A percentile compares a stretch with the other conserved stretches of the same genome.
Conservation (phyloP, 2,797 vertebrate genomes). For the Falco naumanni region DNA sequence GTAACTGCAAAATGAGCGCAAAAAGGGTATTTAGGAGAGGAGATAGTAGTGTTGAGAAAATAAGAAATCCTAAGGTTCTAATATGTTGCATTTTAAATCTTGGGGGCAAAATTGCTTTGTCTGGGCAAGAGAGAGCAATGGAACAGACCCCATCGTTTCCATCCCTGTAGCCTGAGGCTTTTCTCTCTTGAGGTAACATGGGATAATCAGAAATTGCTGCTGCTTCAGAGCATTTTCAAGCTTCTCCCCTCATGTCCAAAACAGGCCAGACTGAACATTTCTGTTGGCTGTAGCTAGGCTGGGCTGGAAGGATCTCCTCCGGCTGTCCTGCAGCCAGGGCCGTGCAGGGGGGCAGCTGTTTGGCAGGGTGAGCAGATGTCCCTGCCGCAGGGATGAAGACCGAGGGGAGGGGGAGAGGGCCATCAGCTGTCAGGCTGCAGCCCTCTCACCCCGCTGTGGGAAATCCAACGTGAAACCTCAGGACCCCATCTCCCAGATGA, state of each 20-base stretch:
- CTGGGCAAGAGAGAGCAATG: background rate
- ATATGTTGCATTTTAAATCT: background rate
- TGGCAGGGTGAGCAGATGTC: background rate
- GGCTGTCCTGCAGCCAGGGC: background rate
- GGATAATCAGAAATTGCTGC: background rate
- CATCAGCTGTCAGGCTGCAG: background rate
- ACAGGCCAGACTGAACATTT: accelerated
- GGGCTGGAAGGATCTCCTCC: background rate
- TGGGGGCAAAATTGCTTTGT: background rate
- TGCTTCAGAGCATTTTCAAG: background rate
- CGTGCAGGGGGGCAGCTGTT: background rate
- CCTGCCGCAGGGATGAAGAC: accelerated
- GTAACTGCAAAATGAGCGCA: background rate
- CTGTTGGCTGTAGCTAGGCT: background rate
- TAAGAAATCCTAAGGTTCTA: background rate
- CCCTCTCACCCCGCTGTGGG: accelerated
- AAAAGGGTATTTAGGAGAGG: background rate
- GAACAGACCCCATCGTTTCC: background rate
- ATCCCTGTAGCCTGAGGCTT: background rate
- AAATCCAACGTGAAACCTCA: background rate
- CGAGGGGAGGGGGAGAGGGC: background rate
- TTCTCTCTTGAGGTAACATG: background rate
- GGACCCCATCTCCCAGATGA: background rate
- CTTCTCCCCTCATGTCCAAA: accelerated
- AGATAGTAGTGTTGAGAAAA: background rate